Base-by-base conservation (phyloP, 53 echinoderm and acorn worm species). In the Temnopleurus reevesii region DNA sequence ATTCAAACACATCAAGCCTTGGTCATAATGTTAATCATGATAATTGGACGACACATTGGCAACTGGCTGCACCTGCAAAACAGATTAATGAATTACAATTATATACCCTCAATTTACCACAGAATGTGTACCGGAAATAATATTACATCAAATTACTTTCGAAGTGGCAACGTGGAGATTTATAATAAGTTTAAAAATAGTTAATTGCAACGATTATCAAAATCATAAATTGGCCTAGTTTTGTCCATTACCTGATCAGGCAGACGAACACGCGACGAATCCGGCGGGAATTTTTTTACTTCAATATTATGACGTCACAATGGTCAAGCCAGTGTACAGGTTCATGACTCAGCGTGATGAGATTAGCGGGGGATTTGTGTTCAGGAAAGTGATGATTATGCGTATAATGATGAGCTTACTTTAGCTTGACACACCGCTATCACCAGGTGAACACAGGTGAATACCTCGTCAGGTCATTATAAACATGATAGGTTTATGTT, bases 181-280 rank as follows among this genome's bases (percentile, higher is more conserved):
- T n/a, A n/a, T n/a, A n/a, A n/a, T n/a, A n/a, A n/a, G n/a, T n/a
- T n/a, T n/a, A n/a, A n/a, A 31, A 33, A 34, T 63, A 63, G 43
- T 41, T 41, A 71, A 71, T 71, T 18, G 1, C 1, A 38, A 13
- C 21, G 41, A 71, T 71, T 71, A 71, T 71, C n/a, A 17, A n/a
- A n/a, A n/a, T n/a, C n/a, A n/a, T n/a, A n/a, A n/a, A 29, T n/a
- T 71, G 71, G 38, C 71, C 71, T 71, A 71, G 71, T 71, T 71
- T 71, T 41, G n/a, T 2, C 4, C 36, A 7, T 63, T 34, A 71
- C 41, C 43, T 2, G 43, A 0, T 19, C 23, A 1, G 41, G 71
- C n/a, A n/a, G 43, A 41, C n/a, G 13, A 31, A 63, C 8, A 33
- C 29, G 13, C 15, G 63, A n/a, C n/a, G 21, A 8, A n/a, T 71